phyloP scores from a whole-genome alignment of 2,113 vertebrate species.

The Boleophthalmus pectinirostris region DNA sequence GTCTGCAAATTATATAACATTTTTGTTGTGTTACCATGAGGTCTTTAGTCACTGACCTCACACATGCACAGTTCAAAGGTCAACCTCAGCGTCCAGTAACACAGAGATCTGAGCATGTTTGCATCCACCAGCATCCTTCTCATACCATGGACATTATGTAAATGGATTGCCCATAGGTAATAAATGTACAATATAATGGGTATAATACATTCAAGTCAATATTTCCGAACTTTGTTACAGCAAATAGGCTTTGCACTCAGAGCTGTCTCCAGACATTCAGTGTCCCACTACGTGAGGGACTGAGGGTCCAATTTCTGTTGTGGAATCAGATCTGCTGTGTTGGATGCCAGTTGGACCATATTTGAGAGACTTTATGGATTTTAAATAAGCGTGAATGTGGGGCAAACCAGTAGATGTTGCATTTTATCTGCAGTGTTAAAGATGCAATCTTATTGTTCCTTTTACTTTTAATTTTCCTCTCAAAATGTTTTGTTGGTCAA shows the following conservation, averaged over 20 bases:
- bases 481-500: slow-evolving; percentile 37
- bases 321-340: slow-evolving; percentile 44
- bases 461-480: not conserved
- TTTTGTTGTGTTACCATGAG: not conserved
- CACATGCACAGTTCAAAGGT: slow-evolving; percentile 39
- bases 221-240: slow-evolving; percentile 38
- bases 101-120: slow-evolving; percentile 34
- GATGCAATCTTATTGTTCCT: not conserved
- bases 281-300: slow-evolving; percentile 47
- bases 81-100: slow-evolving; percentile 34
- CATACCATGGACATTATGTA: slow-evolving; percentile 17
- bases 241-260: slow-evolving; percentile 51
- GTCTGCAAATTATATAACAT: not conserved
- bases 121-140: slow-evolving; percentile 34
- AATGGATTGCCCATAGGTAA: slow-evolving; percentile 33
- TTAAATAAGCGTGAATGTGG: slow-evolving; percentile 54
- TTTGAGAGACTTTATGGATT: slow-evolving; percentile 46
- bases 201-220: slow-evolving; percentile 47
- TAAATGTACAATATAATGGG: slow-evolving; percentile 13
- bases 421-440: slow-evolving; percentile 3
- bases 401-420: slow-evolving; percentile 21
- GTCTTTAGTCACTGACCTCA: slow-evolving; percentile 17
- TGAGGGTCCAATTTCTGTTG: slow-evolving; percentile 59
- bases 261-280: slow-evolving; percentile 49
- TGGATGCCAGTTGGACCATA: slow-evolving; percentile 46